Percentiles rank a stretch among this genome's conserved stretches.
Conservation (phyloP, 2,113 vertebrate species). For the Cynocephalus volans region DNA sequence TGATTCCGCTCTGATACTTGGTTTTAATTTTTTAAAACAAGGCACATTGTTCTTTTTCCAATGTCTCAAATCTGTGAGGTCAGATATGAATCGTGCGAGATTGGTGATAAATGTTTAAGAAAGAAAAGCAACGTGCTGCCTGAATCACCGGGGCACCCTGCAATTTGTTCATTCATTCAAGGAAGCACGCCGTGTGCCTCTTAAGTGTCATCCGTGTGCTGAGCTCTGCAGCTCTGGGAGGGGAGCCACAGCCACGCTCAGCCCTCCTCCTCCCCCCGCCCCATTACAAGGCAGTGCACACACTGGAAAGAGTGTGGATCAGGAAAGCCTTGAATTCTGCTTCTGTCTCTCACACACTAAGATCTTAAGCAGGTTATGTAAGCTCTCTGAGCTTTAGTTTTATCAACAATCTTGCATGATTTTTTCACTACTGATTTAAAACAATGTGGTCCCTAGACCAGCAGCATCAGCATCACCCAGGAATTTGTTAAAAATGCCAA, state of each 20-base stretch:
- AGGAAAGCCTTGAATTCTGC: constrained; percentile 7
- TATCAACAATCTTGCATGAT: neutral
- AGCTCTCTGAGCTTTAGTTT: constrained; percentile 15
- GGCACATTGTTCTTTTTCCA: neutral
- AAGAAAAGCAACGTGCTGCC: neutral
- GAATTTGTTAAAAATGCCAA: no score
- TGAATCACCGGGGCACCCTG: neutral
- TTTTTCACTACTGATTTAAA: neutral
- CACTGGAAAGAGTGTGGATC: neutral
- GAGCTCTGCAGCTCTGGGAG: neutral
- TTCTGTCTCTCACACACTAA: neutral
- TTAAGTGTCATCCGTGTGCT: neutral
- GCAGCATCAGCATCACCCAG: no score
- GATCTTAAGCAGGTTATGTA: neutral
- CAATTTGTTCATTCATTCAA: neutral
- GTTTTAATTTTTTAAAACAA: constrained; percentile 44
- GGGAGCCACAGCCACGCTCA: no score
- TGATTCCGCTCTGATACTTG: neutral
- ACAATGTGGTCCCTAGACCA: neutral
- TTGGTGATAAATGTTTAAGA: neutral
- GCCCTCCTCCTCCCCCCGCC: no score
- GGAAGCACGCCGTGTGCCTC: neutral
- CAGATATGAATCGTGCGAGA: neutral
- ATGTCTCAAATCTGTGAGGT: neutral
- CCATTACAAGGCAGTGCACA: neutral